phyloP scores from a whole-genome alignment of 1,140 invertebrate species.

The Thrips palmi region DNA sequence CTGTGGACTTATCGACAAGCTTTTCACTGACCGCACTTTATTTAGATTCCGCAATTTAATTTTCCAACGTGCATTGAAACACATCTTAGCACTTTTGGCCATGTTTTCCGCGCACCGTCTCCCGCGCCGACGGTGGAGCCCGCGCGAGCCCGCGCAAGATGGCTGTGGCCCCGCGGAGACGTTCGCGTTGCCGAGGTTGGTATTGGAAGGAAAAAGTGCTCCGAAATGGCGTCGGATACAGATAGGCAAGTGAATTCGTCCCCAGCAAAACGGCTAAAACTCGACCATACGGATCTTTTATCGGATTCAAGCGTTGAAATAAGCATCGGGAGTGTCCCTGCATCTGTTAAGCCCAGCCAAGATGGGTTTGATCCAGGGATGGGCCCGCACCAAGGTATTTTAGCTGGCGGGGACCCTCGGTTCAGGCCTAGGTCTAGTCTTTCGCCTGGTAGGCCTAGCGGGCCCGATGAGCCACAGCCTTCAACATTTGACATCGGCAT shows the following conservation, averaged over 20 bases:
- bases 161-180: too few species aligned
- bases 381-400: conserved; percentile 18
- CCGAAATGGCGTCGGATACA: conserved; percentile 30
- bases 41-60: too few species aligned
- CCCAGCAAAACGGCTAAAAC: conserved; percentile 27
- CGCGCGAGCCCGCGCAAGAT: too few species aligned
- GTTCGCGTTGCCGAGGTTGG: too few species aligned
- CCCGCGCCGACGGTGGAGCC: too few species aligned
- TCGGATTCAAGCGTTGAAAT: conserved; percentile 17
- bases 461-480: background rate
- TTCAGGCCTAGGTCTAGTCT: conserved; percentile 17
- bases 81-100: too few species aligned
- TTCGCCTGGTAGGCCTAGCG: background rate
- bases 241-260: conserved; percentile 28
- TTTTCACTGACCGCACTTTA: too few species aligned
- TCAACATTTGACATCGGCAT: background rate
- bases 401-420: conserved; percentile 21
- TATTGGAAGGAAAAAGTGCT: too few species aligned
- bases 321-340: conserved; percentile 20
- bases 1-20: too few species aligned
- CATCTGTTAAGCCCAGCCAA: conserved; percentile 19
- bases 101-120: too few species aligned
- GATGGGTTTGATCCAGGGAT: conserved; percentile 20
- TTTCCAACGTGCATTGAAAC: too few species aligned
- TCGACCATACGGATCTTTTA: conserved; percentile 21